phyloP scores from a whole-genome alignment of 2,797 vertebrate species.

The Scarus forsteni region DNA sequence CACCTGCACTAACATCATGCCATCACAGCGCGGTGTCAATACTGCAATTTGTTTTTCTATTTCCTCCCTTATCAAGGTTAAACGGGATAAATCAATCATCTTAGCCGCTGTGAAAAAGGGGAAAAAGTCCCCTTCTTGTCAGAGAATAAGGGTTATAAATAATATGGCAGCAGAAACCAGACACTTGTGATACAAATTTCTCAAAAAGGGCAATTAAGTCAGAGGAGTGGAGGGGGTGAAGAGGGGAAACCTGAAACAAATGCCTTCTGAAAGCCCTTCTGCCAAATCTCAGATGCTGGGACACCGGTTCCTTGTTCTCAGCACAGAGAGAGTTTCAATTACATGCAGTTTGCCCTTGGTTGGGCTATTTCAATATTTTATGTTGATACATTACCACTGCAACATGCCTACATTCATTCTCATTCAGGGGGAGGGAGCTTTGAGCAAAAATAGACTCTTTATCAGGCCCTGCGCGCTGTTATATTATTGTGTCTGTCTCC shows the following conservation, averaged over 20 bases:
- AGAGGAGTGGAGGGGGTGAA: slow-evolving; percentile 40
- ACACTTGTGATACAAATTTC: slow-evolving; percentile 77
- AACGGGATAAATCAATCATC: slow-evolving; percentile 87
- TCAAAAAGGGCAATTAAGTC: slow-evolving; percentile 84
- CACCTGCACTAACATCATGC: slow-evolving; percentile 78
- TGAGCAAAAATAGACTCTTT: slow-evolving; percentile 78
- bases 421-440: slow-evolving; percentile 75
- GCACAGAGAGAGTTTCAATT: slow-evolving; percentile 83
- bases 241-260: slow-evolving; percentile 85
- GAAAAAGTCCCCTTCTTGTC: slow-evolving; percentile 68
- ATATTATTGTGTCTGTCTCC: slow-evolving; percentile 74
- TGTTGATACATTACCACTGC: slow-evolving; percentile 83
- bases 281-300: slow-evolving; percentile 79
- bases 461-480: slow-evolving; percentile 68
- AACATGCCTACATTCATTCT: slow-evolving; percentile 79
- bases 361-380: slow-evolving; percentile 86
- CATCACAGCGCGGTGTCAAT: slow-evolving; percentile 84
- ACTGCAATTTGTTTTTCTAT: slow-evolving; percentile 85
- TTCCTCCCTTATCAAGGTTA: slow-evolving; percentile 88
- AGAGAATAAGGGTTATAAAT: slow-evolving; percentile 80
- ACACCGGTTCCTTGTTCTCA: slow-evolving; percentile 80
- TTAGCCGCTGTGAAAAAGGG: slow-evolving; percentile 60
- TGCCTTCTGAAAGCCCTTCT: slow-evolving; percentile 85
- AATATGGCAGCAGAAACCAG: slow-evolving; percentile 79
- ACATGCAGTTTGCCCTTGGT: slow-evolving; percentile 84